These are phyloP conservation scores for Craterocephalus amniculus DNA, from an alignment of 2,797 vertebrate genomes.

Conservation along the genomic window DNA sequence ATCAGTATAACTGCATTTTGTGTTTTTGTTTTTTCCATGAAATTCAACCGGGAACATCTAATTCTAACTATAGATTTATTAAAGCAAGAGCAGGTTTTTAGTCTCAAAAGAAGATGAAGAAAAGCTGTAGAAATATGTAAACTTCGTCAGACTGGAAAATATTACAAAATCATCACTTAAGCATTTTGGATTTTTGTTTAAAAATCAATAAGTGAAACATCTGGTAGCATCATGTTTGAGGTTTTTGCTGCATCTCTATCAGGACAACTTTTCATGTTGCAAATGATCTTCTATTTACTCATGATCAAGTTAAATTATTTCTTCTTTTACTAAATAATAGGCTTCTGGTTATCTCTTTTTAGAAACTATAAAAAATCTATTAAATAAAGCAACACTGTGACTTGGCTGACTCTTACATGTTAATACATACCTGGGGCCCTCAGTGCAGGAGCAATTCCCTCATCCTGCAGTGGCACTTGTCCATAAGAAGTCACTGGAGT, in stretches of 20 bases:
- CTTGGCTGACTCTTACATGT: not conserved
- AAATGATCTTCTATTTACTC: not conserved
- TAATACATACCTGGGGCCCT: slow-evolving; percentile 58
- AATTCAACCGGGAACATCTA: not conserved
- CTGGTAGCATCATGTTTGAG: too few relatives aligned
- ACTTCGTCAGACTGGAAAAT: not conserved
- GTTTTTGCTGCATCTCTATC: not conserved
- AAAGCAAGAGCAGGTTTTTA: not conserved
- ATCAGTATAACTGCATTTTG: not conserved
- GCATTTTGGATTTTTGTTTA: not conserved
- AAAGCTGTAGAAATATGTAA: not conserved
- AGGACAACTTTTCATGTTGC: not conserved
- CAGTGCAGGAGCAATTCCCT: slow-evolving; percentile 59
- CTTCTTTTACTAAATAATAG: not conserved
- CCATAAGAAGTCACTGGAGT: slow-evolving; percentile 73
- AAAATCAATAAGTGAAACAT: not conserved
- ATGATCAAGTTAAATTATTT: not conserved
- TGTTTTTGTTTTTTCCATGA: not conserved
- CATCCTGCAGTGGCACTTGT: slow-evolving; percentile 84
- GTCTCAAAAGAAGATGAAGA: not conserved
- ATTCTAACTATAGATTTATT: not conserved
- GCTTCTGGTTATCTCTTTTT: not conserved
- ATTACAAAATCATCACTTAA: not conserved
- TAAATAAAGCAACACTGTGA: not conserved
- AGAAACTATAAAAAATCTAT: not conserved